These are phyloP conservation scores for Cecidostiba fungosa DNA, from an alignment of 2,888 invertebrate genomes.

Conservation along the genomic window DNA sequence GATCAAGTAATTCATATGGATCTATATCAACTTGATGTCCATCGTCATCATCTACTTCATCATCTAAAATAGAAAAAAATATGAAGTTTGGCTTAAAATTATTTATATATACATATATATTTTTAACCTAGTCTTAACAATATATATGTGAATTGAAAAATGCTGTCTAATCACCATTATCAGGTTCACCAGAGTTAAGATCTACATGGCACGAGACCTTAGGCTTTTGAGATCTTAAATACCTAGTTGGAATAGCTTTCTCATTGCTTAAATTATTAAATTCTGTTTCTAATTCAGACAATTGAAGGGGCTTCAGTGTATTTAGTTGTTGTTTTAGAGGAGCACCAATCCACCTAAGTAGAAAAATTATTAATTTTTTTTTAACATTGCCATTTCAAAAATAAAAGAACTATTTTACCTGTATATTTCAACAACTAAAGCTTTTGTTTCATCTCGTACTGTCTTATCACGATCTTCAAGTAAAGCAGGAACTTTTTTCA, in stretches of 20 bases:
- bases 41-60: slow-evolving; percentile 84
- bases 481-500: slow-evolving; percentile 92
- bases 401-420: slow-evolving; percentile 81
- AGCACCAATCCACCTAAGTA: slow-evolving; percentile 89
- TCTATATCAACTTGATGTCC: slow-evolving; percentile 86
- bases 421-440: slow-evolving; percentile 95
- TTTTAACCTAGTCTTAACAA: too few relatives aligned
- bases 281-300: slow-evolving; percentile 93
- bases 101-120: too few relatives aligned
- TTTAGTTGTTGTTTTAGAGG: slow-evolving; percentile 93
- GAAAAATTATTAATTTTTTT: slow-evolving; percentile 11
- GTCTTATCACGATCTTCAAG: slow-evolving; percentile 95
- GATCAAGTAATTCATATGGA: slow-evolving; percentile 94
- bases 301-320: slow-evolving; percentile 92
- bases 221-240: slow-evolving; percentile 91
- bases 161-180: slow-evolving; percentile 75
- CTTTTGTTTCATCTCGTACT: slow-evolving; percentile 95
- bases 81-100: slow-evolving; percentile 45
- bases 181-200: slow-evolving; percentile 81
- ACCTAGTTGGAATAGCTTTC: slow-evolving; percentile 87
- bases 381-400: slow-evolving; percentile 26
- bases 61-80: slow-evolving; percentile 70
- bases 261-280: slow-evolving; percentile 88
- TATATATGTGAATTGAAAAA: not conserved
- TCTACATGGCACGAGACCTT: slow-evolving; percentile 83